Evolutionary conservation across 2,113 vertebrate genomes (phyloP).

Genomic region (Channa argus): DNA sequence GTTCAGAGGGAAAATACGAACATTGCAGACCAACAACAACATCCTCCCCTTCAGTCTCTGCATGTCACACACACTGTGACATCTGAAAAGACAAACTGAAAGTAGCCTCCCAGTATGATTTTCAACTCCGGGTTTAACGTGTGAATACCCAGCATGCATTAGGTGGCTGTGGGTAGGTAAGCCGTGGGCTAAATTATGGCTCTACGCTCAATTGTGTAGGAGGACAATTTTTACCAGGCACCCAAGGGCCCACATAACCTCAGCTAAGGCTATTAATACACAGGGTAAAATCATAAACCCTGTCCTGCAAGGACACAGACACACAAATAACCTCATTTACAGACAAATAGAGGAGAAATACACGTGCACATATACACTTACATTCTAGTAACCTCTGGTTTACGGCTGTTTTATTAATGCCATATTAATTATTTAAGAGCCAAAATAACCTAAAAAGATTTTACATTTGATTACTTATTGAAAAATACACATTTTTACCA

Average conservation of each 20-base stretch:
- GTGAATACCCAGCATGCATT: constrained; percentile 86
- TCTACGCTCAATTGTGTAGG: constrained; percentile 80
- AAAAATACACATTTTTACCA: too few relatives aligned
- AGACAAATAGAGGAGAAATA: not conserved
- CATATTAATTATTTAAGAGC: too few relatives aligned
- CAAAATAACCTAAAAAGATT: too few relatives aligned
- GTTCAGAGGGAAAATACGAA: not conserved
- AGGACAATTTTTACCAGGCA: constrained; percentile 81
- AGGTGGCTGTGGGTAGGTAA: constrained; percentile 85
- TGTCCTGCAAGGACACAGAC: constrained; percentile 38
- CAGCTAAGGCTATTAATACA: constrained; percentile 80
- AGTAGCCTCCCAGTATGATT: constrained; percentile 30
- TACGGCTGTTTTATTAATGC: too few relatives aligned
- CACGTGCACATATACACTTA: too few relatives aligned
- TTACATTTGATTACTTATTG: too few relatives aligned
- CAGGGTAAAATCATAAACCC: constrained; percentile 58
- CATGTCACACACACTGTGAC: constrained; percentile 46
- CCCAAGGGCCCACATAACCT: constrained; percentile 81
- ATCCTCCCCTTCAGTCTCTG: constrained; percentile 13
- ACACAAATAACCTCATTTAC: constrained; percentile 4
- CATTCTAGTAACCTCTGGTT: too few relatives aligned
- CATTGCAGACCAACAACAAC: not conserved
- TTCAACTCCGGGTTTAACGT: constrained; percentile 62
- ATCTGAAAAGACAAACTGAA: constrained; percentile 40
- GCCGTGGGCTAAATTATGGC: constrained; percentile 80